These are phyloP conservation scores for Drosophila nebulosa DNA, from an alignment of 1,140 invertebrate genomes.

Conservation along the genomic window DNA sequence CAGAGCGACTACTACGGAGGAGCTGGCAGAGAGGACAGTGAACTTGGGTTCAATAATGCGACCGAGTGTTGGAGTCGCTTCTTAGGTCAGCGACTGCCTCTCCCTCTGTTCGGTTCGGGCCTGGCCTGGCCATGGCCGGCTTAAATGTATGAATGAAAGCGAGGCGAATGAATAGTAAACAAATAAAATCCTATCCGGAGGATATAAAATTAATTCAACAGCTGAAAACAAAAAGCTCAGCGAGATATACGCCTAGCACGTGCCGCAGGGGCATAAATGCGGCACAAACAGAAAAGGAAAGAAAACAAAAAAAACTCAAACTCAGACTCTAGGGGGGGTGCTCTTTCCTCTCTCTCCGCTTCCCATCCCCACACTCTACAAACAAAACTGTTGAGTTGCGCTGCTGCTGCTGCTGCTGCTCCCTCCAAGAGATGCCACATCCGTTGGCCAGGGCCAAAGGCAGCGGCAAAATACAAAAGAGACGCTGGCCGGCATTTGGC, in stretches of 20 bases:
- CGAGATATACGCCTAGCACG: conserved; percentile 17
- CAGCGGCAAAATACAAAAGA: not conserved
- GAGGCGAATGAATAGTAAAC: conserved; percentile 20
- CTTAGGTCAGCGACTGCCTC: not conserved
- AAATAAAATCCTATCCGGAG: conserved; percentile 27
- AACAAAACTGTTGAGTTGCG: conserved; percentile 13
- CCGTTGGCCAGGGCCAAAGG: conserved; percentile 1
- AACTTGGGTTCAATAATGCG: not conserved
- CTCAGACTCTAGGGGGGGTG: not conserved
- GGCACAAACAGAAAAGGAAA: not conserved
- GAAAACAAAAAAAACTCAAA: not conserved
- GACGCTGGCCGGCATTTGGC: not conserved
- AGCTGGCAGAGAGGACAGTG: not conserved
- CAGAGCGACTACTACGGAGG: not conserved
- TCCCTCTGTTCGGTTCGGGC: not conserved
- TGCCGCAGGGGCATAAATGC: conserved; percentile 15
- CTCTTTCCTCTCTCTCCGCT: not conserved
- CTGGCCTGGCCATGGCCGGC: conserved; percentile 2
- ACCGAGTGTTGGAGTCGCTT: not conserved
- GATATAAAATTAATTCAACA: conserved; percentile 29
- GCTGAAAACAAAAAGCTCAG: conserved; percentile 23
- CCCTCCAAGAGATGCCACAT: not conserved
- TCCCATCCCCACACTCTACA: not conserved
- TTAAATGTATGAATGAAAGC: conserved; percentile 13
- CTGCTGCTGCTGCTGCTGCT: too few species aligned